Evolutionary conservation across 2,888 invertebrate species (phyloP), one percentile per base, ranked within the genome.

Genomic region (Atrina japonica): DNA sequence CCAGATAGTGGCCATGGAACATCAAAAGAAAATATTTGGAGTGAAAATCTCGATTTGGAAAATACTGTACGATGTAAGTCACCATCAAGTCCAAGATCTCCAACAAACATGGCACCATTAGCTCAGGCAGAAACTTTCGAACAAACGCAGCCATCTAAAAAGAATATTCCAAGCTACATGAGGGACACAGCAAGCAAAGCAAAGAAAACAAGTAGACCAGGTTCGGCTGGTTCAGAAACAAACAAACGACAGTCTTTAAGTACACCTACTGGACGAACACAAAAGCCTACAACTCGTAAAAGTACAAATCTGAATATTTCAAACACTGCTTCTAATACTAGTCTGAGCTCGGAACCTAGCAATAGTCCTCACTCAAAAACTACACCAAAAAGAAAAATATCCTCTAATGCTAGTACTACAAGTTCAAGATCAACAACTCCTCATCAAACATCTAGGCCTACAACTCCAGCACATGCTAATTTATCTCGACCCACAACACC

Each of bases 131-230:
- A 70, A 52, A 63, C 60, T 40, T 55, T 60, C 1, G 27, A 60
- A 30, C 35, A 52, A 21, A 56, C 74, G 9, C 70, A 76, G 5
- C 41, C 61, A 2, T 78, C 78, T 55, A 75, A 76, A 29, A 80
- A 77, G 52, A 63, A 77, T 35, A 78, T 83, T 27, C 85, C 86
- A 14, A 86, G 85, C 61, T 86, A 85, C 66, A 86, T 86, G 86
- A 73, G 79, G 47, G 78, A 81, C 23, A 86, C 85, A n/a, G 70
- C 78, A 29, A 83, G 85, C 49, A 80, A 82, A 50, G 60, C 75
- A 18, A 80, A 73, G 35, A 73, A 61, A n/a, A 35, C 68, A 3
- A 64, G 60, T 18, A 47, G 71, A 9, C 64, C 70, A 7, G 67
- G 61, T 25, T 67, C 73, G n/a, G 53, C 71, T 40, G 56, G 67